Conservation (phyloP, 1,140 invertebrate genomes). For the Metopolophium dirhodum region DNA sequence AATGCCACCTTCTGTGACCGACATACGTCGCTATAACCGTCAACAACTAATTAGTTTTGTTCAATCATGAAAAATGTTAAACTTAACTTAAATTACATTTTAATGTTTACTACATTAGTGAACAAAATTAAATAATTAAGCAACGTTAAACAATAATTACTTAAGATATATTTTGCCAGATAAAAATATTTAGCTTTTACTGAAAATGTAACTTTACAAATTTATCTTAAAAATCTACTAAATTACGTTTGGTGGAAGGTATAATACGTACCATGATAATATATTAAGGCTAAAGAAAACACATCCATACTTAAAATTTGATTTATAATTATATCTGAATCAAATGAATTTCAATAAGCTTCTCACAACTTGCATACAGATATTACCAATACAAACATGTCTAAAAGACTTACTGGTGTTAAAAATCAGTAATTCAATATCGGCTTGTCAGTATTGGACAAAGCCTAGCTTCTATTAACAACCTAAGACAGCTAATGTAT, state of each 20-base stretch:
- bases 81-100: not conserved
- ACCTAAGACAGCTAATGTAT: no score
- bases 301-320: not conserved
- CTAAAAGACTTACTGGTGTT: no score
- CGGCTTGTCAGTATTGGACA: no score
- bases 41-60: not conserved
- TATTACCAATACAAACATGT: not conserved
- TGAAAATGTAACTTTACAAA: not conserved
- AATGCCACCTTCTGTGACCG: conserved; percentile 96
- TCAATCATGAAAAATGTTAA: not conserved
- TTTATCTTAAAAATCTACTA: not conserved
- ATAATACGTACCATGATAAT: not conserved
- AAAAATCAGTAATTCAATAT: no score
- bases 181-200: not conserved
- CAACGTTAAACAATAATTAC: not conserved
- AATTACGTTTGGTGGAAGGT: not conserved
- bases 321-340: not conserved
- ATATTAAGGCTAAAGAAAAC: not conserved
- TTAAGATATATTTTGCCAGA: not conserved
- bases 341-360: not conserved
- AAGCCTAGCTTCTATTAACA: no score
- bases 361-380: not conserved
- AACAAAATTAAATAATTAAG: not conserved
- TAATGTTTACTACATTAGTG: not conserved
- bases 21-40: conserved; percentile 84